A percentile compares a stretch with the other conserved stretches of the same genome.
These are phyloP conservation scores for Poeciliopsis turneri DNA, from an alignment of 2,797 vertebrate genomes.

Conservation along the genomic window DNA sequence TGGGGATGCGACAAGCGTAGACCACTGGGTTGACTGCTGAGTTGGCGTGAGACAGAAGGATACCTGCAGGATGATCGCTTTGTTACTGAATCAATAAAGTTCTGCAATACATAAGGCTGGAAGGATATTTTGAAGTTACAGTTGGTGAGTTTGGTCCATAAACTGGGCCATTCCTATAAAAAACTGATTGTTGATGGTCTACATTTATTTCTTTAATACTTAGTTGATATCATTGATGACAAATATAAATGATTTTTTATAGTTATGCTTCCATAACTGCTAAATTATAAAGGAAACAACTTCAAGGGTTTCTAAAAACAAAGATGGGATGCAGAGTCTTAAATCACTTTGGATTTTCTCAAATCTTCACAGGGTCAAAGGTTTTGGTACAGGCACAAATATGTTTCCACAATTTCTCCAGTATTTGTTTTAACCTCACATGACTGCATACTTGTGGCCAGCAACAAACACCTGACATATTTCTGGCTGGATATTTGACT, in stretches of 20 bases:
- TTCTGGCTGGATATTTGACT: neutral
- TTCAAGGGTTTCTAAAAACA: neutral
- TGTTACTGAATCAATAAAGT: constrained; percentile 4
- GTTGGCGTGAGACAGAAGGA: constrained; percentile 86
- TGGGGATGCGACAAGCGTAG: constrained; percentile 87
- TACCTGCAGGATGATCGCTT: constrained; percentile 57
- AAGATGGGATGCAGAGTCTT: neutral
- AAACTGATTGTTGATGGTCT: neutral
- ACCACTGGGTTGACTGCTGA: constrained; percentile 89
- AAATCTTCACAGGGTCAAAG: neutral
- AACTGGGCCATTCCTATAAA: neutral
- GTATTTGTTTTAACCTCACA: neutral
- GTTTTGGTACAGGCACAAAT: neutral
- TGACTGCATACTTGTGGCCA: neutral
- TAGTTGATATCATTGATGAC: neutral
- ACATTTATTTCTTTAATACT: neutral
- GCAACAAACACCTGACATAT: neutral
- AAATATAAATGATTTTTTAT: neutral
- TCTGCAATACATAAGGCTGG: neutral
- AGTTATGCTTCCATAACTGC: neutral
- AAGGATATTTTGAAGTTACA: neutral
- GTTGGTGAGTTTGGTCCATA: neutral
- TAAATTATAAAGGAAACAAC: neutral
- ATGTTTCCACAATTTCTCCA: neutral
- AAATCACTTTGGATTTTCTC: neutral